A percentile compares a stretch with the other conserved stretches of the same genome.
Conservation (phyloP, 2,888 invertebrate genomes). For the Nasonia oneida region DNA sequence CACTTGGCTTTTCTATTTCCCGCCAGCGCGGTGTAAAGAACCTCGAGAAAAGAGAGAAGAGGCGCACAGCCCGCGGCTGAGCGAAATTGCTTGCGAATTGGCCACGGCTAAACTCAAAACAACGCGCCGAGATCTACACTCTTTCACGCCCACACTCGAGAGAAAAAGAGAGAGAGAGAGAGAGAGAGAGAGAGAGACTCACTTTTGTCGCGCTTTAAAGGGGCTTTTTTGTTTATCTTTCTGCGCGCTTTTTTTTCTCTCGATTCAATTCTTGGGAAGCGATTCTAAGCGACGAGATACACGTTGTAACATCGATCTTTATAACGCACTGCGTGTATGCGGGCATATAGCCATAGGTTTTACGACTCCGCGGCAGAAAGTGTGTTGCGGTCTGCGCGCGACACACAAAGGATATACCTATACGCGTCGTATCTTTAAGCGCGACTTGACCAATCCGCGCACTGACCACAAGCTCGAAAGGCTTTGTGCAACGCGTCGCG, state of each 20-base stretch:
- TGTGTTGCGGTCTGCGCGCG: slow-evolving; percentile 69
- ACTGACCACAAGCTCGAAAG: slow-evolving; percentile 45
- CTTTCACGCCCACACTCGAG: too few species aligned
- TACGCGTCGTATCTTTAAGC: slow-evolving; percentile 59
- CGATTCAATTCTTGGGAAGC: not conserved
- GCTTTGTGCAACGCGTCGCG: not conserved
- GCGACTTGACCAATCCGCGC: slow-evolving; percentile 69
- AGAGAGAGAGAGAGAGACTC: not conserved
- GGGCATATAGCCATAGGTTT: slow-evolving; percentile 31
- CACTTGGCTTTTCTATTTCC: slow-evolving; percentile 38
- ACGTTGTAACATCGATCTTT: too few species aligned
- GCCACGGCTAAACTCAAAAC: slow-evolving; percentile 61
- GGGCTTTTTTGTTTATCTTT: not conserved
- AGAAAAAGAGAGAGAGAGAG: too few species aligned
- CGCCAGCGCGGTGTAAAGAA: slow-evolving; percentile 20
- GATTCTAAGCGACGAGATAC: not conserved
- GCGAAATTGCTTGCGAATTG: slow-evolving; percentile 77
- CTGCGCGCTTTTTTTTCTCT: slow-evolving; percentile 5
- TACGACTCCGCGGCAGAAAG: slow-evolving; percentile 16
- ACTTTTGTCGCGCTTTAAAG: slow-evolving; percentile 56
- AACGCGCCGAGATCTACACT: not conserved
- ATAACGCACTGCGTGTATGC: not conserved
- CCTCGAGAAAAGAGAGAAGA: slow-evolving; percentile 25
- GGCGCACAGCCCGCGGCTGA: slow-evolving; percentile 71
- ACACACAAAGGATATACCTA: slow-evolving; percentile 64